phyloP scores from a whole-genome alignment of 2,888 invertebrate species.

The Tenthredo amoena region DNA sequence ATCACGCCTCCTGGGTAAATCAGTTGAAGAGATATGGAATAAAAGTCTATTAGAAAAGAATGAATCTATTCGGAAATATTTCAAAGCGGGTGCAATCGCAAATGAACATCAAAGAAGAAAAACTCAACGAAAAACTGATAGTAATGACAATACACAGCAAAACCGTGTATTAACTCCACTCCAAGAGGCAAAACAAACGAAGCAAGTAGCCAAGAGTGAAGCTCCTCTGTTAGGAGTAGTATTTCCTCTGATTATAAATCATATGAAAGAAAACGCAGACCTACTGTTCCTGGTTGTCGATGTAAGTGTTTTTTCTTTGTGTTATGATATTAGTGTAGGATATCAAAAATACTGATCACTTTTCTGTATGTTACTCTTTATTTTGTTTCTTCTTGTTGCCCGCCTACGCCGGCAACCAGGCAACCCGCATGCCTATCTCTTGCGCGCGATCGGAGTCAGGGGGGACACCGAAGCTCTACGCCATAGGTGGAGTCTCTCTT shows the following conservation, averaged over 20 bases:
- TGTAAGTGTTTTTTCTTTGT: neutral
- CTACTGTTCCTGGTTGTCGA: slow-evolving; percentile 9
- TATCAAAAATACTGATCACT: no score
- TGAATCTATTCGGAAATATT: neutral
- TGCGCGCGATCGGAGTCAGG: no score
- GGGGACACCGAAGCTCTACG: no score
- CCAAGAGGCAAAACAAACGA: neutral
- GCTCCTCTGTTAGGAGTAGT: neutral
- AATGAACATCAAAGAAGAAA: neutral
- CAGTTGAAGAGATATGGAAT: slow-evolving; percentile 31
- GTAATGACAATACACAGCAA: neutral
- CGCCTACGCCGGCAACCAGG: no score
- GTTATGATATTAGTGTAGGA: no score
- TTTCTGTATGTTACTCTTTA: no score
- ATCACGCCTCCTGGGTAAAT: slow-evolving; percentile 45
- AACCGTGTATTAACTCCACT: neutral
- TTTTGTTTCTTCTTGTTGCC: no score
- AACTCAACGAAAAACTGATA: neutral
- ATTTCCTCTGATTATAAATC: neutral
- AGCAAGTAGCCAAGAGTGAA: neutral
- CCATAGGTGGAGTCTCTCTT: no score
- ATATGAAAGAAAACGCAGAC: neutral
- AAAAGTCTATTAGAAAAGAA: neutral
- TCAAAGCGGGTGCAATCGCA: neutral
- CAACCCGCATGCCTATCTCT: no score